Evolutionary conservation across 2,113 vertebrate species (phyloP), one percentile per base, ranked within the genome.

Genomic region (Nerophis ophidion): DNA sequence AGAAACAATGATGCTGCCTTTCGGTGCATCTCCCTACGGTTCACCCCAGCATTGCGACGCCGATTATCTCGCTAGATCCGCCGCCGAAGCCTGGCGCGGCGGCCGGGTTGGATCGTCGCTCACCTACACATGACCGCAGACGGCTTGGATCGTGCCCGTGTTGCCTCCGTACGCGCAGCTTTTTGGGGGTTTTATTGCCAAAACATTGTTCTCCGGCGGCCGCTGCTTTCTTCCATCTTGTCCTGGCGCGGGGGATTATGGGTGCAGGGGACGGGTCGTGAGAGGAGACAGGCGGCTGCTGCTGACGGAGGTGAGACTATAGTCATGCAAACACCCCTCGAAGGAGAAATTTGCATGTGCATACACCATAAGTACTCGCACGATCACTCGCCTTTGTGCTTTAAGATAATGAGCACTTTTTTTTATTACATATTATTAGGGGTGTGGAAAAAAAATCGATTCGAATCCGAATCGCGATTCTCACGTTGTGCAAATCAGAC

Each of bases 151-250:
- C 61, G 85, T 78, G 76, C 52, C 62, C 83, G 45, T 74, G 75
- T 64, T 70, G 57, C 66, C 57, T 77, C 66, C 61, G 63, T 75
- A 50, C 55, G 80, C 81, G 73, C 71, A 76, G 70, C 72, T 84
- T 74, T 47, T 36, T 26, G 26, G 75, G 74, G 74, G 13, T 61
- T 85, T 90, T 87, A 91, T 81, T 86, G 87, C 88, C 90, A 89
- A 90, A 92, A 92, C 88, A 90, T 89, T 90, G 90, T 90, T 90
- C 89, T 90, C 81, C 81, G 70, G 83, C 88, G 80, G 84, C 67
- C 72, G 85, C 87, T 88, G 81, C 85, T 88, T 83, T 88, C 89
- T 88, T 91, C 90, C 90, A 92, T 92, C 87, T 92, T 92, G 90
- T 89, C 84, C 77, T 75, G 78, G 84, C 90, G 90, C 90, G 85